Base-by-base conservation (phyloP, 2,113 vertebrate species). In the Tapirus terrestris region DNA sequence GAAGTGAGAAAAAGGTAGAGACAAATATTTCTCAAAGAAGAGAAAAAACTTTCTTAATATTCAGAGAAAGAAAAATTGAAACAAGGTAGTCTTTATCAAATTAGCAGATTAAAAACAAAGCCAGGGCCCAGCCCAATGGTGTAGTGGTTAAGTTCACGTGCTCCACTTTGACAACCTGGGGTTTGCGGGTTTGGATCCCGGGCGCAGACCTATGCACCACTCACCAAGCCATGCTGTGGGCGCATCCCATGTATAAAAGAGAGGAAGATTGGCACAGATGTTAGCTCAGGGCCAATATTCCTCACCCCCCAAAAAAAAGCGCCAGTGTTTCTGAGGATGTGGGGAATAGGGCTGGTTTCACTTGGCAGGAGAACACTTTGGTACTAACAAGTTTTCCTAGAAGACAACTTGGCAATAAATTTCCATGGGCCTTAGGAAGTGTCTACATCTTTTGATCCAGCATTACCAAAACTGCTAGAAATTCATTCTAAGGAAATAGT, bases 61-160 rank as follows among this genome's bases (percentile, higher is more conserved):
- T 56, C 43, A 89, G 33, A 93, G 36, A 63, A 91, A 90, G 63
- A 95, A 89, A 91, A 77, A 70, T 36, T 83, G 56, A 89, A 96
- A 72, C 36, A 86, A 76, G 17, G 25, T 51, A 29, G 43, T 65
- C 68, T 76, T 92, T 39, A 76, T 43, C 70, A 92, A 91, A 58
- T 77, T 72, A 91, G 45, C 17, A 87, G 48, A 51, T 80, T 70
- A 11, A 48, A 48, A 48, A 48, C 10, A 48, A 48, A 48, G 48
- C 48, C 48, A 48, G 48, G 48, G 48, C 10, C 48, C 48, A 48
- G 10, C 48, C 48, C 48, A 48, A 11, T 48, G 48, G 48, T 11
- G 10, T 48, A 48, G 10, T 48, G 10, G 48, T 48, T 48, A 48
- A 48, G 10, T 48, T 11, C 11, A 11, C 48, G 48, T 48, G 48